Conservation (phyloP, 2,113 vertebrate species). For the Ageneiosus marmoratus region DNA sequence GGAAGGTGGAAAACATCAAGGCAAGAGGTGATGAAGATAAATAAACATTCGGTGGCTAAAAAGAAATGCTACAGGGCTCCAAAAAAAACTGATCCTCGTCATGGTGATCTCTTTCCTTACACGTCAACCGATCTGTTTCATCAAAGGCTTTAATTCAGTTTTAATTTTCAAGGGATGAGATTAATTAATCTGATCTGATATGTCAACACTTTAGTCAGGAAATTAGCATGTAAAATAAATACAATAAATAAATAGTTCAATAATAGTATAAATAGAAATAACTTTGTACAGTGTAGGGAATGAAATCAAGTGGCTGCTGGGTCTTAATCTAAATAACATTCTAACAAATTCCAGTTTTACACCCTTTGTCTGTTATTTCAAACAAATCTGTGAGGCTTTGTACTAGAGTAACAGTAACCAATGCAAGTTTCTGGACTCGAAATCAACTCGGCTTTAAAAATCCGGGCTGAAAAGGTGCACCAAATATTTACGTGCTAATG, state of each 20-base stretch:
- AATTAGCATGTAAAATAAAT: constrained; percentile 47
- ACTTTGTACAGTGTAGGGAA: constrained; percentile 31
- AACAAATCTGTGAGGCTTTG: neutral
- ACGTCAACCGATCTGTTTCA: neutral
- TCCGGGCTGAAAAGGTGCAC: neutral
- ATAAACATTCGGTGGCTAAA: neutral
- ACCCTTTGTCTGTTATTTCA: neutral
- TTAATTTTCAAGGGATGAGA: neutral
- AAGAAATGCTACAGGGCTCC: constrained; percentile 25
- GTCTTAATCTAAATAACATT: constrained; percentile 20
- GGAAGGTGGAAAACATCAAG: constrained; percentile 14
- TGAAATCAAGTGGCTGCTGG: neutral
- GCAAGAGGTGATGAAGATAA: neutral
- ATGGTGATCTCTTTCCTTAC: neutral
- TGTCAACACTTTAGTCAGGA: constrained; percentile 16
- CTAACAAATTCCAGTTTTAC: neutral
- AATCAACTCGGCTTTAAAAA: too few species aligned
- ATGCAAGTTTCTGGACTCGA: neutral
- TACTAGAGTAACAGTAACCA: neutral
- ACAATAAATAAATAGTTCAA: constrained; percentile 53
- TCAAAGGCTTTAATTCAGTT: neutral
- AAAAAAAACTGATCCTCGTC: neutral
- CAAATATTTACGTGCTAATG: constrained; percentile 21
- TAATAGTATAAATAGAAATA: constrained; percentile 46
- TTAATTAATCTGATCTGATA: neutral